These are phyloP conservation scores for Lobophora halterata DNA, from an alignment of 2,888 invertebrate species.

Conservation along the genomic window DNA sequence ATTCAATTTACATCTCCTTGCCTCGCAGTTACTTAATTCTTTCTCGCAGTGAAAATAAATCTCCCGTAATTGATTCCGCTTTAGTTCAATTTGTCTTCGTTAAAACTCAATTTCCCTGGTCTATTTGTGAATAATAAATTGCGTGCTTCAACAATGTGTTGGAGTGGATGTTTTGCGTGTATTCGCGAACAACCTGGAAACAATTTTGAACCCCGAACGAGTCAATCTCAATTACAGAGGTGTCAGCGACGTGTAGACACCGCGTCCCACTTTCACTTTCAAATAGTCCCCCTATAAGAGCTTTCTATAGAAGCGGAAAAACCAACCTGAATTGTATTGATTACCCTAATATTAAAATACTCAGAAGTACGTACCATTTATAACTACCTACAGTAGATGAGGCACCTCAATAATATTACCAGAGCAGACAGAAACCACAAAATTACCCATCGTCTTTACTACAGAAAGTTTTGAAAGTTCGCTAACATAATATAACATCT, in stretches of 20 bases:
- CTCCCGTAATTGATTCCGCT: conserved; percentile 77
- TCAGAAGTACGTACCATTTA: too few relatives aligned
- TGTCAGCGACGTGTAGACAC: conserved; percentile 12
- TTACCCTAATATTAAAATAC: too few relatives aligned
- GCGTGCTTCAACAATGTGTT: conserved; percentile 63
- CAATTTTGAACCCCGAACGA: conserved; percentile 58
- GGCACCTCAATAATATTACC: too few relatives aligned
- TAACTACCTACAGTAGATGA: too few relatives aligned
- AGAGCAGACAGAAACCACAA: too few relatives aligned
- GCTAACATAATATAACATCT: too few relatives aligned
- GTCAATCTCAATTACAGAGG: conserved; percentile 66
- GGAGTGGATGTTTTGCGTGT: conserved; percentile 56
- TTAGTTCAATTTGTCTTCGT: conserved; percentile 79
- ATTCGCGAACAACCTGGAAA: conserved; percentile 41
- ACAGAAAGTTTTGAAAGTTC: too few relatives aligned
- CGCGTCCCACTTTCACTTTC: conserved; percentile 16
- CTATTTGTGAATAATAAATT: conserved; percentile 78
- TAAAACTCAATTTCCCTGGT: conserved; percentile 77
- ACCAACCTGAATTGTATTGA: too few relatives aligned
- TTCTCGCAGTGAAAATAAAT: conserved; percentile 74
- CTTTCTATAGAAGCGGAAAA: too few relatives aligned
- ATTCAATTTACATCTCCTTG: conserved; percentile 74
- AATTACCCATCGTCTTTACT: too few relatives aligned
- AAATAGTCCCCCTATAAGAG: too few relatives aligned
- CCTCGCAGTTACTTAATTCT: conserved; percentile 72